Evolutionary conservation across 1,140 invertebrate species (phyloP).

Genomic region (Uloborus diversus): DNA sequence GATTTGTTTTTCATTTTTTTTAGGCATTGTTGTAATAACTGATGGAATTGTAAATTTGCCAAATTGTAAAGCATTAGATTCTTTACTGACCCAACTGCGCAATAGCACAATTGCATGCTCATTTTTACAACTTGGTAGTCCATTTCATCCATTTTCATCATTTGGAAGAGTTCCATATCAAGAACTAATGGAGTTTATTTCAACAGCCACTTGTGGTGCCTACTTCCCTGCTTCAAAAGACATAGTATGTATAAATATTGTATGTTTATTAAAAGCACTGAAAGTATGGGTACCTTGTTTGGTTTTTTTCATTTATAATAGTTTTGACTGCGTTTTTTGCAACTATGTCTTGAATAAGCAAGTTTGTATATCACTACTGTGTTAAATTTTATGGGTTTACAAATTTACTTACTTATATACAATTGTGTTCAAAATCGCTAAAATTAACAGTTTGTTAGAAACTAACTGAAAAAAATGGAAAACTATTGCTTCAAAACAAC

Average conservation of each 20-base stretch:
- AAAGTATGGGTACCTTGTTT: neutral
- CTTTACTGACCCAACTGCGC: slow-evolving; percentile 77
- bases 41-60: slow-evolving; percentile 83
- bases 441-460: no score
- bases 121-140: slow-evolving; percentile 79
- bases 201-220: slow-evolving; percentile 80
- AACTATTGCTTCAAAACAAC: no score
- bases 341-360: no score
- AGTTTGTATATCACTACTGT: no score
- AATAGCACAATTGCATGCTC: slow-evolving; percentile 81
- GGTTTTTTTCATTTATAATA: neutral
- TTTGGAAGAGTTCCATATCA: slow-evolving; percentile 76
- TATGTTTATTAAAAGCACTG: neutral
- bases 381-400: no score
- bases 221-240: slow-evolving; percentile 69
- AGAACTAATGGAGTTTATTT: slow-evolving; percentile 81
- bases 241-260: slow-evolving; percentile 33
- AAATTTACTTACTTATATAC: no score
- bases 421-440: no score
- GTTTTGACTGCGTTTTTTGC: no score
- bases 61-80: slow-evolving; percentile 78
- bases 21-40: slow-evolving; percentile 82
- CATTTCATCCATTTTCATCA: slow-evolving; percentile 75
- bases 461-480: no score
- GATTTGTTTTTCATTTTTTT: no score